Conservation (phyloP, 2,797 vertebrate genomes). For the Novumbra hubbsi region DNA sequence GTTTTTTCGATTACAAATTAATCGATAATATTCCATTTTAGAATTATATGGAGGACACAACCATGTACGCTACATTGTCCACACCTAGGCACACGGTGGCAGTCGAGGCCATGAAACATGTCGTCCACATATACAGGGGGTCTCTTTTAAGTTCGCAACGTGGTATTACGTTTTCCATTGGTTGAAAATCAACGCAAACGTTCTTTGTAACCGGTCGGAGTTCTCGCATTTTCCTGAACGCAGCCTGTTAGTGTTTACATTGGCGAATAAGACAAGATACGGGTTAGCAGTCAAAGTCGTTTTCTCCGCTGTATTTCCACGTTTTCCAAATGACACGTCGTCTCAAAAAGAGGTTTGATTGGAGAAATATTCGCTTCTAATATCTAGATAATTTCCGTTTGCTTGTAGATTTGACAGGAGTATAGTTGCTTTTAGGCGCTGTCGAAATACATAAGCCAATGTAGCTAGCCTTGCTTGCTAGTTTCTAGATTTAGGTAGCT, state of each 20-base stretch:
- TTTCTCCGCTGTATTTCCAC: neutral
- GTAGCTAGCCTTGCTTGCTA: neutral
- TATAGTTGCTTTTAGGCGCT: neutral
- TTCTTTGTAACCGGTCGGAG: neutral
- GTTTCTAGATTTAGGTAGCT: neutral
- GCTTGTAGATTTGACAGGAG: constrained; percentile 7
- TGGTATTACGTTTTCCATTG: no score
- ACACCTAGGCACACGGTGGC: no score
- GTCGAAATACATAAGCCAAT: neutral
- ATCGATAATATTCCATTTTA: no score
- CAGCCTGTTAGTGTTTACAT: neutral
- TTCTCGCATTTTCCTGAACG: neutral
- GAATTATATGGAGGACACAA: no score
- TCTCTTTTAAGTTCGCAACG: no score
- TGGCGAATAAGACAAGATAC: no score
- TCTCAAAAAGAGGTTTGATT: constrained; percentile 55
- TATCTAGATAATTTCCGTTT: constrained; percentile 7
- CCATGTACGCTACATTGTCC: no score
- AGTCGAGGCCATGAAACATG: no score
- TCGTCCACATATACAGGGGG: no score
- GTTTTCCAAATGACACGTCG: constrained; percentile 48
- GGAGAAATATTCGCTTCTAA: neutral
- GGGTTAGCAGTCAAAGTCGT: neutral
- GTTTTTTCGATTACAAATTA: no score
- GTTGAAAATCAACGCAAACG: no score